Evolutionary conservation across 2,888 invertebrate genomes (phyloP).

Genomic region (Drosophila robusta): DNA sequence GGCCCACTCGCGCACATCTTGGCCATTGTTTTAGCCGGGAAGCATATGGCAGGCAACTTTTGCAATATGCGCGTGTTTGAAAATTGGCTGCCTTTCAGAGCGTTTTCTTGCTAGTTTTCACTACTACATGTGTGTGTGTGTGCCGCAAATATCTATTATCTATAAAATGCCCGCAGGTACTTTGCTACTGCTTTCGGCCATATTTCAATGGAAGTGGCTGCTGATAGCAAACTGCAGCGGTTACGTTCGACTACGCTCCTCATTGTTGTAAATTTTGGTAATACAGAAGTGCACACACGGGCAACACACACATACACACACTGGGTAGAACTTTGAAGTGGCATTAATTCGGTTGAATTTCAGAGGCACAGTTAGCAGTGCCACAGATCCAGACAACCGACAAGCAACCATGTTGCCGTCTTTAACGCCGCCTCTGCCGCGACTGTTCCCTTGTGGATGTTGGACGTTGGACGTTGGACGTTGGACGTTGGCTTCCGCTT

Average conservation of each 20-base stretch:
- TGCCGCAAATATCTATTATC: conserved; percentile 75
- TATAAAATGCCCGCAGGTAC: conserved; percentile 79
- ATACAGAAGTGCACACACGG: conserved; percentile 53
- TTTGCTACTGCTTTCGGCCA: conserved; percentile 68
- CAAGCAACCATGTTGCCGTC: conserved; percentile 44
- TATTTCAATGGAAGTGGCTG: conserved; percentile 75
- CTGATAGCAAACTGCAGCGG: conserved; percentile 71
- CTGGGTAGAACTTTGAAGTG: conserved; percentile 63
- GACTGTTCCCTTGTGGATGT: conserved; percentile 20
- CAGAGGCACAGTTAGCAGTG: conserved; percentile 26
- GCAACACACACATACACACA: conserved; percentile 20
- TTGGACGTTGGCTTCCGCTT: conserved; percentile 58
- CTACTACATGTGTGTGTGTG: conserved; percentile 24
- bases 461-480: conserved; percentile 26
- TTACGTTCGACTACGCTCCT: conserved; percentile 36
- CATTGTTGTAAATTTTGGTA: conserved; percentile 78
- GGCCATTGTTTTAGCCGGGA: conserved; percentile 51
- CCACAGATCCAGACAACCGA: conserved; percentile 43
- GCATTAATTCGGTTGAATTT: conserved; percentile 77
- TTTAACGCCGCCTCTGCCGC: conserved; percentile 45
- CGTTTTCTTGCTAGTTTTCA: conserved; percentile 55
- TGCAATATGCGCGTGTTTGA: conserved; percentile 64
- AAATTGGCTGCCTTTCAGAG: conserved; percentile 68
- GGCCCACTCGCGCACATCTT: conserved; percentile 23
- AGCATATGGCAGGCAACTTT: conserved; percentile 68